Evolutionary conservation across 2,113 vertebrate species (phyloP), one percentile per base, ranked within the genome.

Genomic region (Parotia lawesii): DNA sequence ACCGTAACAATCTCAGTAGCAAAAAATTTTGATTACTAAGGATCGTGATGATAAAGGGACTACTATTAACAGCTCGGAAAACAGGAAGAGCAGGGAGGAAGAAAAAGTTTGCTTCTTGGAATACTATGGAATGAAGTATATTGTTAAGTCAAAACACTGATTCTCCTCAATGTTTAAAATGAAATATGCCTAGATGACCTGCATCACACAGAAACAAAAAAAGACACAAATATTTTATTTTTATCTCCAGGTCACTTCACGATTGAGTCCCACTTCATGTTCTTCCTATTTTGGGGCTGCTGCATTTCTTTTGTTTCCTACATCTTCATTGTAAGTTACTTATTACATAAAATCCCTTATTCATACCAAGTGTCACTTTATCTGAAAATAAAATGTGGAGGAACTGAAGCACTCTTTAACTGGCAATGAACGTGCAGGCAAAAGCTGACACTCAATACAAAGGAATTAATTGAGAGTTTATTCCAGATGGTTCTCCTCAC

Each of bases 381-480:
- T 57, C 87, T 72, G 61, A 66, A 89, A 87, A 62, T 4, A 47
- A 83, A 79, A 85, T 0, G 1, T 25, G 53, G 45, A 90, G 31
- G 47, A 94, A 91, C 60, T 61, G 51, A 86, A 87, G 51, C 44
- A 88, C 19, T 61, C 56, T 87, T 82, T 35, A 89, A n/a, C 53
- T 90, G 38, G 50, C 77, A 95, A 82, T 70, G 75, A 87, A 84
- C 53, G 19, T 95, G 77, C 77, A 97, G 97, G 97, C 96, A 89
- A 95, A 97, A 97, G 96, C 83, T 97, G 97, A 98, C 95, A 97
- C 94, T 94, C 96, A 96, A 72, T 94, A 97, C 95, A 97, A 97
- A 98, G 97, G 95, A 98, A 98, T 97, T 96, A 97, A 98, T 96
- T 96, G 95, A 97, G 97, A 97, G 97, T 98, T 98, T 98, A 98